Evolutionary conservation across 2,888 invertebrate species (phyloP), one percentile per base, ranked within the genome.

Genomic region (Oegoconia quadripuncta): DNA sequence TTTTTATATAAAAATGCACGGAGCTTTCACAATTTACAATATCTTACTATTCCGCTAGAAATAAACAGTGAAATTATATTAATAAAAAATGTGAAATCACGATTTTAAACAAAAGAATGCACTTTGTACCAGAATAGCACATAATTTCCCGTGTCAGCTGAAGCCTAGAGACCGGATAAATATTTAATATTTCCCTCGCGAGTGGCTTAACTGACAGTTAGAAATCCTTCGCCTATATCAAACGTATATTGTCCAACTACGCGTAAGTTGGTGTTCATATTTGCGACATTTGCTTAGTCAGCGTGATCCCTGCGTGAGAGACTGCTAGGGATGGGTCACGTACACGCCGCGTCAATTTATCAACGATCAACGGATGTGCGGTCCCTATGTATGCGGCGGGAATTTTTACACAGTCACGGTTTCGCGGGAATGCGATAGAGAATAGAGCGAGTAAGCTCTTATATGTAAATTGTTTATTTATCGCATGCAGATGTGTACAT

Each of bases 291-390:
- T 29, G 41, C 32, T 14, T 36, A 36, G 36, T 41, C 41, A 41
- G 22, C 22, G 23, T 36, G 36, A 41, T 30, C 30, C 31, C 13
- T 37, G 37, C 37, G 33, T 30, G 23, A 27, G 34, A 35, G 27
- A 23, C 32, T 17, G 27, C 13, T 27, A 33, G 52, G 56, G 59
- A 57, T 57, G 52, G 56, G 71, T 74, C 77, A 78, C 77, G 76
- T 74, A 66, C 62, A 48, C 37, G 48, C 54, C 52, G 55, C 68
- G 68, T 72, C 76, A 72, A 75, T 74, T 75, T 75, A 75, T 75
- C 74, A 73, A 62, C 68, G 59, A 71, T 72, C 74, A 55, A 56
- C 56, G 58, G 48, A 46, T 56, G 52, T 49, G 61, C 49, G 63
- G 59, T 52, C 58, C 59, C 56, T 53, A 48, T 51, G 51, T 58